Conservation (phyloP, 2,113 vertebrate genomes). For the Aramus guarauna region DNA sequence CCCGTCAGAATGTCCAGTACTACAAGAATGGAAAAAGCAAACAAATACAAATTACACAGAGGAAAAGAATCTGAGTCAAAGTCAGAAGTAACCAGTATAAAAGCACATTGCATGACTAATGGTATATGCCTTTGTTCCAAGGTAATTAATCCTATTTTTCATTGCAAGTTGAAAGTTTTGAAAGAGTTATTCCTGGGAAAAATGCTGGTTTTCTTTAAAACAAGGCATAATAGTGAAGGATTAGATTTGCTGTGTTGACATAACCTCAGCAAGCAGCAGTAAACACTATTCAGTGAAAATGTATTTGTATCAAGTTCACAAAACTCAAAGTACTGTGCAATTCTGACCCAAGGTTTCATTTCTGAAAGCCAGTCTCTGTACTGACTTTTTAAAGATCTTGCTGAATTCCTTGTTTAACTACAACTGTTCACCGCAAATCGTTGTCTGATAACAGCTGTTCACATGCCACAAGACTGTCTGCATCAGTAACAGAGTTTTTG, state of each 20-base stretch:
- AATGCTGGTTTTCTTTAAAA: background rate
- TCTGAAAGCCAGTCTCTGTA: background rate
- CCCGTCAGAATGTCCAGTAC: background rate
- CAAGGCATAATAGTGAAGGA: background rate
- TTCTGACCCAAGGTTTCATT: background rate
- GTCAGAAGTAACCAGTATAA: conserved; percentile 51
- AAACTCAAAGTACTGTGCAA: background rate
- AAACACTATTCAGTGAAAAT: background rate
- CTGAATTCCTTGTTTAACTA: background rate
- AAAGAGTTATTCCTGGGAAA: background rate
- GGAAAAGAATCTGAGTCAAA: background rate
- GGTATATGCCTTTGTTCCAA: conserved; percentile 48
- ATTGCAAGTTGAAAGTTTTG: background rate
- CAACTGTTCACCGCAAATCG: background rate
- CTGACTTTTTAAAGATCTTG: background rate
- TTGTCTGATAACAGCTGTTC: background rate
- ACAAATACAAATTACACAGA: background rate
- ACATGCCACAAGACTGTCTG: background rate
- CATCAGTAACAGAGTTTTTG: background rate
- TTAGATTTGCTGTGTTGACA: background rate
- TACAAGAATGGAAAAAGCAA: background rate
- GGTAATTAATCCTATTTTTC: conserved; percentile 72
- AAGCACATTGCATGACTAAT: conserved; percentile 67
- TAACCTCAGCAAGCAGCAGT: background rate
- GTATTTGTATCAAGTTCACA: background rate